Percentiles rank a stretch among this genome's conserved stretches.
These are phyloP conservation scores for Mechanitis mazaeus DNA, from an alignment of 2,888 invertebrate genomes.

Conservation along the genomic window DNA sequence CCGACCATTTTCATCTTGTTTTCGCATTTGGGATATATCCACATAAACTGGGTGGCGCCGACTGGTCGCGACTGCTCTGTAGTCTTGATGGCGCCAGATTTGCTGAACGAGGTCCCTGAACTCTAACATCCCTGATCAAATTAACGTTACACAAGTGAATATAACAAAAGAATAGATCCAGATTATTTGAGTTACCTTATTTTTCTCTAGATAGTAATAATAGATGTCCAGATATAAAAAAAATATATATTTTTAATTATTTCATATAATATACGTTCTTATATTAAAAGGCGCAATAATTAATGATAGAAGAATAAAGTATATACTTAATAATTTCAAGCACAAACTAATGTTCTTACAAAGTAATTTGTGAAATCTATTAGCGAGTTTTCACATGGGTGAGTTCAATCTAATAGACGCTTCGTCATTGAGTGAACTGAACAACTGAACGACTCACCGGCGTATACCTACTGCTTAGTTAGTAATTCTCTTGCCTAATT, in stretches of 20 bases:
- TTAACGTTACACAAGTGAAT: neutral
- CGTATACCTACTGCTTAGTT: neutral
- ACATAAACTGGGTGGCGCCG: constrained; percentile 47
- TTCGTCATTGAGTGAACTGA: constrained; percentile 19
- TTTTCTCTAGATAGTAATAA: no score
- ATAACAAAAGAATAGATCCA: neutral
- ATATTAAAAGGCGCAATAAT: no score
- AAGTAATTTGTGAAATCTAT: constrained; percentile 22
- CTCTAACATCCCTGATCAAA: constrained; percentile 8
- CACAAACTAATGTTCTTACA: neutral
- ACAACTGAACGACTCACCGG: neutral
- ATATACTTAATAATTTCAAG: neutral
- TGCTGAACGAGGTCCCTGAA: constrained; percentile 35
- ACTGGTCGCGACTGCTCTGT: constrained; percentile 46
- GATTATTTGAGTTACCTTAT: neutral
- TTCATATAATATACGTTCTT: no score
- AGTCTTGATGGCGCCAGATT: constrained; percentile 55
- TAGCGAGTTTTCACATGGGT: constrained; percentile 19
- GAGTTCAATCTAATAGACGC: constrained; percentile 25
- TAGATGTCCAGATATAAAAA: no score
- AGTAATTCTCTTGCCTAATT: neutral
- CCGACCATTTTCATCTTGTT: constrained; percentile 1
- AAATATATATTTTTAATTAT: no score
- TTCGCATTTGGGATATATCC: constrained; percentile 26
- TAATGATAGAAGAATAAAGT: no score